Percentiles rank a stretch among this genome's conserved stretches.
Conservation (phyloP, 2,888 invertebrate genomes). For the Dicroscelio sp. region DNA sequence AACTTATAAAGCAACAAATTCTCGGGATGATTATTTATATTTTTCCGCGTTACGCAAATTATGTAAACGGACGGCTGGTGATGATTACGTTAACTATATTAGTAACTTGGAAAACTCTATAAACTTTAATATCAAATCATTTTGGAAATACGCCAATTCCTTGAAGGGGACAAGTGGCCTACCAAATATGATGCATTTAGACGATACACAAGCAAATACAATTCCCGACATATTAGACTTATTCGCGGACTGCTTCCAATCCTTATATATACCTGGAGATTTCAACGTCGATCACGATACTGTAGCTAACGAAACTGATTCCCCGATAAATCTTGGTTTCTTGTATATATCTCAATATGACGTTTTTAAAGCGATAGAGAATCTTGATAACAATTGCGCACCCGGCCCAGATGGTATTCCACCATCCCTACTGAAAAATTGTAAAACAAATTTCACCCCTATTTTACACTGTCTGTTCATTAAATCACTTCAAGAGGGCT, state of each 20-base stretch:
- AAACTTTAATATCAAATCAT: not conserved
- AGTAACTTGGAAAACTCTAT: not conserved
- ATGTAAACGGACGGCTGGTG: not conserved
- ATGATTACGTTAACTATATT: not conserved
- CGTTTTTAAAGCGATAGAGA: not conserved
- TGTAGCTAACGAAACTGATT: not conserved
- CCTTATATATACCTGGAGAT: no score
- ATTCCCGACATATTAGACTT: no score
- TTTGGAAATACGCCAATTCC: conserved; percentile 11
- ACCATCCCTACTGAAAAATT: not conserved
- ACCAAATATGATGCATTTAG: not conserved
- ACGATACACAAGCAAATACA: no score
- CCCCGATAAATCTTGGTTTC: not conserved
- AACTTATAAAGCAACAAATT: not conserved
- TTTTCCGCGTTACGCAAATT: not conserved
- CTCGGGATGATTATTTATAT: not conserved
- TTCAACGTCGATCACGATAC: no score
- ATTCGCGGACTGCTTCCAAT: not conserved
- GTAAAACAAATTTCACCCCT: not conserved
- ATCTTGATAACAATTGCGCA: not conserved
- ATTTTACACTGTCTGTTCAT: not conserved
- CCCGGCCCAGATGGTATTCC: conserved; percentile 15
- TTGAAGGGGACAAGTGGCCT: not conserved
- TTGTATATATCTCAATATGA: not conserved
- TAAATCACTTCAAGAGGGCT: not conserved